These are phyloP conservation scores for Drosophila limbata DNA, from an alignment of 2,888 invertebrate genomes.

Conservation along the genomic window DNA sequence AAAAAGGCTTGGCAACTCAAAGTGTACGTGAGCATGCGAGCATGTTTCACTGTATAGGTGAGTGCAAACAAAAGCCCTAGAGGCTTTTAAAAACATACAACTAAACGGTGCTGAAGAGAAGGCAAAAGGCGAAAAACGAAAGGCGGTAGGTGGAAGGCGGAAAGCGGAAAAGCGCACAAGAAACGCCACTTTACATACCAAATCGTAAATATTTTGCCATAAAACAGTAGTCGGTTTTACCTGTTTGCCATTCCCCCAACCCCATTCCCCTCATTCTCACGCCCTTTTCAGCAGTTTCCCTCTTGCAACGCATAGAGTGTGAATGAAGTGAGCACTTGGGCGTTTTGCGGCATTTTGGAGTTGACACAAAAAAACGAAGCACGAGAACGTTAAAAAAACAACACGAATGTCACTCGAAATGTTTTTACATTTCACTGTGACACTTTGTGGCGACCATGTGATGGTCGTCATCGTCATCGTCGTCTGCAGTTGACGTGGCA, in stretches of 20 bases:
- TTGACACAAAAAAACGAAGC: conserved; percentile 53
- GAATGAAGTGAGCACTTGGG: conserved; percentile 77
- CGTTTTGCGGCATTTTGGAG: conserved; percentile 71
- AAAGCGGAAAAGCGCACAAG: conserved; percentile 70
- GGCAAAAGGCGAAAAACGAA: conserved; percentile 38
- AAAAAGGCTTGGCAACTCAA: conserved; percentile 64
- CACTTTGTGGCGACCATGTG: conserved; percentile 67
- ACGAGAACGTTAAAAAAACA: conserved; percentile 22
- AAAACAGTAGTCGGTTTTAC: conserved; percentile 58
- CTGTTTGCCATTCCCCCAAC: conserved; percentile 36
- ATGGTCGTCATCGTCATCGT: conserved; percentile 39
- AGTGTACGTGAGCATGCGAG: conserved; percentile 7
- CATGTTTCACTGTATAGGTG: conserved; percentile 17
- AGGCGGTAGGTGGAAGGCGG: conserved; percentile 25
- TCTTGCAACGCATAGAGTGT: conserved; percentile 71
- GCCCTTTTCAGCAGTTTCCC: background rate
- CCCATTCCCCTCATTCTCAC: background rate
- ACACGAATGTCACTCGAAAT: conserved; percentile 70
- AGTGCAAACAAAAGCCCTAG: conserved; percentile 50
- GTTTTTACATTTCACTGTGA: conserved; percentile 62
- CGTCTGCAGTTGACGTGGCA: conserved; percentile 1
- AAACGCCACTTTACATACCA: conserved; percentile 76
- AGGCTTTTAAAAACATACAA: conserved; percentile 57
- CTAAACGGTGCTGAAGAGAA: conserved; percentile 48
- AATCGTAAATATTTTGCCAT: conserved; percentile 79